Evolutionary conservation across 2,888 invertebrate genomes (phyloP).

Genomic region (Fissipunctia ypsillon): DNA sequence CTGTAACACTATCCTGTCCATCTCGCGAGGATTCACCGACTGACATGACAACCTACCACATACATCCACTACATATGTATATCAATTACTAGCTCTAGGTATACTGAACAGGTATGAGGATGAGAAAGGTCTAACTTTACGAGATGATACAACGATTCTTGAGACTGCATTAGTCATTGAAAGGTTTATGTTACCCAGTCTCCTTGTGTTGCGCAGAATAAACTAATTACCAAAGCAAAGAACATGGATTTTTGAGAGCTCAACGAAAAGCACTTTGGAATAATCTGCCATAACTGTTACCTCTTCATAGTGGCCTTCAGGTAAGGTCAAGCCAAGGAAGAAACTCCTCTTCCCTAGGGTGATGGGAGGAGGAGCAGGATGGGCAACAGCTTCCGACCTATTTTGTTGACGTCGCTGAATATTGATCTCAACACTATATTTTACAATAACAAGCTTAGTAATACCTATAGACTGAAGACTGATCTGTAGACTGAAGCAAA

Average conservation of each 20-base stretch:
- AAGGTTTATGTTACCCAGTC: neutral
- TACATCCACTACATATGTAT: neutral
- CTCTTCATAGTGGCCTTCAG: neutral
- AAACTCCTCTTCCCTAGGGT: neutral
- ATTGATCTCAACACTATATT: neutral
- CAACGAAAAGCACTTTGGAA: neutral
- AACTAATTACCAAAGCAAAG: neutral
- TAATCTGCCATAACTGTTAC: too few relatives aligned
- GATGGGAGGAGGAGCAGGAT: constrained; percentile 21
- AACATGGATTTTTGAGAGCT: neutral
- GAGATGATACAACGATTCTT: neutral
- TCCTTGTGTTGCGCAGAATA: neutral
- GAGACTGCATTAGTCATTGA: constrained; percentile 15
- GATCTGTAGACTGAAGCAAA: too few relatives aligned
- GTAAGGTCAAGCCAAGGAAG: constrained; percentile 3
- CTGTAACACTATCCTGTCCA: constrained; percentile 45
- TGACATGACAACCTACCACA: constrained; percentile 9
- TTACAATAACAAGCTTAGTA: neutral
- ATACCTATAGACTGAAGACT: too few relatives aligned
- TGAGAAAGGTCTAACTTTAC: neutral
- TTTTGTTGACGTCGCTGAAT: neutral
- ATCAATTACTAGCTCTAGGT: neutral
- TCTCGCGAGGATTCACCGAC: constrained; percentile 49
- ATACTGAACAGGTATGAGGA: neutral
- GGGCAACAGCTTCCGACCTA: neutral